Percentiles rank a stretch among this genome's conserved stretches.
These are phyloP conservation scores for Mesitornis unicolor DNA, from an alignment of 2,113 vertebrate species.

Conservation along the genomic window DNA sequence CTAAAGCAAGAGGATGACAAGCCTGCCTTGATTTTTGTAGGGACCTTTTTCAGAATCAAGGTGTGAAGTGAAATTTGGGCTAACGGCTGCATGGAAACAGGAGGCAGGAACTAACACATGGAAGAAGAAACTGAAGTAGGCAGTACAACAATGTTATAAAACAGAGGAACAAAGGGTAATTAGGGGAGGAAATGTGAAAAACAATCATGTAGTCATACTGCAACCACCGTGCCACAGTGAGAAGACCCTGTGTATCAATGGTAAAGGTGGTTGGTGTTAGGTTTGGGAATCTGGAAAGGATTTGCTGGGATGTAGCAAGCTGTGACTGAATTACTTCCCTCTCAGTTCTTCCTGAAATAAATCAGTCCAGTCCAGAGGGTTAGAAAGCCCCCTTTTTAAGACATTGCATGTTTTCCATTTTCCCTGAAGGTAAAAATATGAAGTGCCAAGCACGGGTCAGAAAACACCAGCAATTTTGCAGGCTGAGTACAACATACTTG, in stretches of 20 bases:
- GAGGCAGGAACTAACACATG: background rate
- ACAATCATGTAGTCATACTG: background rate
- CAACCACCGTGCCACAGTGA: background rate
- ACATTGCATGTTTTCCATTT: fast-evolving
- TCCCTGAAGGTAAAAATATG: background rate
- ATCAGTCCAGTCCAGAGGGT: background rate
- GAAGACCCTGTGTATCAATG: fast-evolving
- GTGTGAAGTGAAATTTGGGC: background rate
- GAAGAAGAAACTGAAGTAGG: background rate
- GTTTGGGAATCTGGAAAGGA: background rate
- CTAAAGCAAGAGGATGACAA: background rate
- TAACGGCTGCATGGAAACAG: background rate
- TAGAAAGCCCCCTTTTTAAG: background rate
- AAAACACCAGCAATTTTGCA: background rate
- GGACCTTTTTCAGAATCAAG: background rate
- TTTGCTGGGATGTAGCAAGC: background rate
- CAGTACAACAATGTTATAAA: background rate
- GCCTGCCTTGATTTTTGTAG: background rate
- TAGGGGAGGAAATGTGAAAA: background rate
- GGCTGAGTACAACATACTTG: background rate
- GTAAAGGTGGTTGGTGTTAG: background rate
- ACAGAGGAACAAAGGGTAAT: background rate
- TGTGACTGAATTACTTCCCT: background rate
- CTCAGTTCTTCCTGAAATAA: background rate
- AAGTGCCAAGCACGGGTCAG: background rate